Percentiles rank a stretch among this genome's conserved stretches.
Conservation (phyloP, 2,888 invertebrate genomes). For the Diplazon laetatorius region DNA sequence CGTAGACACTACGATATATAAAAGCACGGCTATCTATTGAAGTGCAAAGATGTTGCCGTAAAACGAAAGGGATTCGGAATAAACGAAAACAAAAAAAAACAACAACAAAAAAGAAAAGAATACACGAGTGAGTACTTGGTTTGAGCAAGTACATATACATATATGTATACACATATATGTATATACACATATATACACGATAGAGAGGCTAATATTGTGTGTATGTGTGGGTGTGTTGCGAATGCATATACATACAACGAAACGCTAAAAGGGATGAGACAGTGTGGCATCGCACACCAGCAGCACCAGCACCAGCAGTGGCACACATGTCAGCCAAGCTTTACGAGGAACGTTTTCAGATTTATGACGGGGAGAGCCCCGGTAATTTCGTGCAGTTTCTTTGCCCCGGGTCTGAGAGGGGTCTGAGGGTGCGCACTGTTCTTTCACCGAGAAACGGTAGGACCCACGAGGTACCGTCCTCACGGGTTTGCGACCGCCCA, state of each 20-base stretch:
- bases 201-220: slow-evolving; percentile 31
- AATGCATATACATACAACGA: slow-evolving; percentile 20
- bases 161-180: too few species aligned
- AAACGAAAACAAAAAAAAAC: too few species aligned
- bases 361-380: slow-evolving; percentile 57
- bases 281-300: slow-evolving; percentile 11
- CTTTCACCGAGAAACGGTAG: background rate
- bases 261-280: slow-evolving; percentile 27
- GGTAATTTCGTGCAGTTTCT: slow-evolving; percentile 62
- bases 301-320: slow-evolving; percentile 21
- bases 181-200: background rate
- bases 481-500: slow-evolving; percentile 30
- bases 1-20: slow-evolving; percentile 14
- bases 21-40: slow-evolving; percentile 49
- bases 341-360: slow-evolving; percentile 62
- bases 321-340: slow-evolving; percentile 68
- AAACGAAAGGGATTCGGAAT: slow-evolving; percentile 20
- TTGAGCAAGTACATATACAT: background rate
- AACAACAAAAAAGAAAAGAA: too few species aligned
- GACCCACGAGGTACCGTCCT: slow-evolving; percentile 18
- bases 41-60: slow-evolving; percentile 34
- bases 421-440: slow-evolving; percentile 11
- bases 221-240: slow-evolving; percentile 15
- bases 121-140: slow-evolving; percentile 32
- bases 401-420: slow-evolving; percentile 21